A percentile compares a stretch with the other conserved stretches of the same genome.
Conservation (phyloP, 2,888 invertebrate genomes). For the Brenthis hecate region DNA sequence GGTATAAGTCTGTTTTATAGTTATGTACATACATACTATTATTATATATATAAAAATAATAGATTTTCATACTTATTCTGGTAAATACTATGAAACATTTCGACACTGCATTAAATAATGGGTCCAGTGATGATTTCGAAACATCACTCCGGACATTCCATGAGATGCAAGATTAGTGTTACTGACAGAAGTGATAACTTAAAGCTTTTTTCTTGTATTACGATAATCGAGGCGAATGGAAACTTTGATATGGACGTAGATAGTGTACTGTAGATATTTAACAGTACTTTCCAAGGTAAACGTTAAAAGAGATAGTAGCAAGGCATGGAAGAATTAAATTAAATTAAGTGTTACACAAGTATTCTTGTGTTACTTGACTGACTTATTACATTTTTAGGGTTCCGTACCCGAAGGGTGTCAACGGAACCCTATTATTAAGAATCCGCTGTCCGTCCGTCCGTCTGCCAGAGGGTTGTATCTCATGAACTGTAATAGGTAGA, state of each 20-base stretch:
- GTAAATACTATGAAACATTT: slow-evolving; percentile 64
- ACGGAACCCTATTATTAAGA: no score
- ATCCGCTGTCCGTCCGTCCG: no score
- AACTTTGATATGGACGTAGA: slow-evolving; percentile 49
- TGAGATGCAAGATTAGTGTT: slow-evolving; percentile 68
- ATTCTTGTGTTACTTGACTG: slow-evolving; percentile 35
- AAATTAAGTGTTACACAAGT: slow-evolving; percentile 48
- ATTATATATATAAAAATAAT: background rate
- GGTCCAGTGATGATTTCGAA: slow-evolving; percentile 70
- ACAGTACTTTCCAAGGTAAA: slow-evolving; percentile 28
- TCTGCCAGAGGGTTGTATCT: no score
- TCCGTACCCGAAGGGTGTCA: no score
- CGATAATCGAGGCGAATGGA: slow-evolving; percentile 55
- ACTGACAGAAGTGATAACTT: slow-evolving; percentile 68
- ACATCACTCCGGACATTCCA: slow-evolving; percentile 62
- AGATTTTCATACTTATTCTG: slow-evolving; percentile 48
- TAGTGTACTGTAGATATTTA: slow-evolving; percentile 48
- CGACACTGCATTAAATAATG: slow-evolving; percentile 70
- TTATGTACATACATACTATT: no score
- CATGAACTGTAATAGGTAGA: no score
- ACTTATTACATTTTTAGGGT: no score
- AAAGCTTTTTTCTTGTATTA: slow-evolving; percentile 67
- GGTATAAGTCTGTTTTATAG: no score
- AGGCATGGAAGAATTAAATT: slow-evolving; percentile 68
- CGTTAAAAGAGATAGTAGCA: slow-evolving; percentile 71